These are phyloP conservation scores for Allophyes oxyacanthae DNA, from an alignment of 2,888 invertebrate species.

Conservation along the genomic window DNA sequence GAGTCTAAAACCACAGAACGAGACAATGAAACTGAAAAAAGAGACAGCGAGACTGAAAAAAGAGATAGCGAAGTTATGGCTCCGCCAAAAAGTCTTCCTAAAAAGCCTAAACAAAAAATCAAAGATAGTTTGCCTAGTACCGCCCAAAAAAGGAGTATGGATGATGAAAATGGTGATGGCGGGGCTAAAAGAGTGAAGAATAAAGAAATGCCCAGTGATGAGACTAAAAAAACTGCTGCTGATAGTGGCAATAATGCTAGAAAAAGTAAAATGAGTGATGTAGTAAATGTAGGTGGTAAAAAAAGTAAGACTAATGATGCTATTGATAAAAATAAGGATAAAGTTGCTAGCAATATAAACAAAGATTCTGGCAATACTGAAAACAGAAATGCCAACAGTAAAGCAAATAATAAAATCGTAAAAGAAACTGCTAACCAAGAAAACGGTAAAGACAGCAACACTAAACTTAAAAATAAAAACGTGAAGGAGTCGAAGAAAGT, in stretches of 20 bases:
- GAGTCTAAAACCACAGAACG: conserved; percentile 53
- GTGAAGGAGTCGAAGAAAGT: neutral
- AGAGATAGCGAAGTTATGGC: conserved; percentile 73
- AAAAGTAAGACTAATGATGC: conserved; percentile 12
- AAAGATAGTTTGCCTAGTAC: conserved; percentile 52
- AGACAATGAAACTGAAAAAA: conserved; percentile 42
- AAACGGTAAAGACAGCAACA: conserved; percentile 1
- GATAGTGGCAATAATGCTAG: conserved; percentile 22
- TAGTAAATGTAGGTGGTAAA: conserved; percentile 20
- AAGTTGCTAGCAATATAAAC: conserved; percentile 15
- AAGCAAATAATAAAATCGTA: conserved; percentile 5
- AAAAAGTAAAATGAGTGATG: conserved; percentile 28
- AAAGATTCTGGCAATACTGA: conserved; percentile 5
- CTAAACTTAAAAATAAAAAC: conserved; percentile 4
- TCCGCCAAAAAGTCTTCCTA: conserved; percentile 77
- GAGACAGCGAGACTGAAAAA: conserved; percentile 41
- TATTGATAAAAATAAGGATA: neutral
- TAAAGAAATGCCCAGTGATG: conserved; percentile 4
- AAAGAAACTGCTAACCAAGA: conserved; percentile 1
- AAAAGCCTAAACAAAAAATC: conserved; percentile 68
- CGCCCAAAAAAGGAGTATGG: conserved; percentile 35
- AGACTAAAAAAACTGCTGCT: conserved; percentile 16
- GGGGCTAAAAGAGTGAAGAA: conserved; percentile 32
- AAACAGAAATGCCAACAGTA: conserved; percentile 3
- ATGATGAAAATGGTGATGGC: conserved; percentile 13